Conservation (phyloP, 2,113 vertebrate species). For the Sylvietta virens region DNA sequence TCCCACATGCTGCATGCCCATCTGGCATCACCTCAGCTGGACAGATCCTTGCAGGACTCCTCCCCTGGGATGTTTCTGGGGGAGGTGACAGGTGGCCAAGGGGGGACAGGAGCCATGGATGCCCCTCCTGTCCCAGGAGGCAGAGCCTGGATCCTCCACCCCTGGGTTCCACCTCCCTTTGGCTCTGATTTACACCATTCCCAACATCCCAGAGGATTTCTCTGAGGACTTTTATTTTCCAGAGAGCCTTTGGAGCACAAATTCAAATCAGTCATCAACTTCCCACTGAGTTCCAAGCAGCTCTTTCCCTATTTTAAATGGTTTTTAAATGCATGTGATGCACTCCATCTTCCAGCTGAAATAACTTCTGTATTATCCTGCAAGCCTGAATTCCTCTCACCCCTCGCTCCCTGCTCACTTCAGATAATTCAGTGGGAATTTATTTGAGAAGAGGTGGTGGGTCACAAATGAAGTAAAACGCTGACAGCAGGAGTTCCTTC, state of each 20-base stretch:
- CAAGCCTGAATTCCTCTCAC: neutral
- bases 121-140: neutral
- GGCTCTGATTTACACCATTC: neutral
- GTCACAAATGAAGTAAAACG: conserved; percentile 30
- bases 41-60: too few relatives aligned
- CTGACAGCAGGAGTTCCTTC: conserved; percentile 37
- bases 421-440: conserved; percentile 50
- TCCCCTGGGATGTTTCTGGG: fast-evolving
- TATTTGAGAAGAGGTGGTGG: conserved; percentile 48
- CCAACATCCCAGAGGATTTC: neutral
- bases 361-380: conserved; percentile 35
- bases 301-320: conserved; percentile 29
- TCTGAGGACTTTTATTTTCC: neutral
- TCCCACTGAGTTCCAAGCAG: conserved; percentile 18
- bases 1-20: neutral
- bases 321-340: conserved; percentile 44
- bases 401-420: neutral
- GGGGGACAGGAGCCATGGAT: neutral
- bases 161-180: neutral
- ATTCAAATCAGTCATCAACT: conserved; percentile 52
- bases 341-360: conserved; percentile 43
- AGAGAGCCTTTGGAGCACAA: neutral
- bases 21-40: too few relatives aligned
- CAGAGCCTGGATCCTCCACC: neutral
- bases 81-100: fast-evolving